These are phyloP conservation scores for Coryphaenoides rupestris DNA, from an alignment of 2,113 vertebrate species.

Conservation along the genomic window DNA sequence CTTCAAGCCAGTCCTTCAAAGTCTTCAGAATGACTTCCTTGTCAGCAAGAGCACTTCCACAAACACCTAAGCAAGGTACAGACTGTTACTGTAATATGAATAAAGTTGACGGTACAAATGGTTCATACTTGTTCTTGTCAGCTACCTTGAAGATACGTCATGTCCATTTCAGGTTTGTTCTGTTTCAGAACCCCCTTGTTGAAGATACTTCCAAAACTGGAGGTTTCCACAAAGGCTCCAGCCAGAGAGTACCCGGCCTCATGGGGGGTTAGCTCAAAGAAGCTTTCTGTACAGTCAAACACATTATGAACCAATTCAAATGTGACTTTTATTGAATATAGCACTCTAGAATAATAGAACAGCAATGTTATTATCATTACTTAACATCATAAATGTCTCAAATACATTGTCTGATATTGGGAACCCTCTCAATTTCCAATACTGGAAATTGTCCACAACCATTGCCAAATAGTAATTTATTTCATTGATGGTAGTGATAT, in stretches of 20 bases:
- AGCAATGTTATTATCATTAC: neutral
- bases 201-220: neutral
- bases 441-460: too few relatives aligned
- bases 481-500: neutral
- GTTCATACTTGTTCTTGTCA: neutral
- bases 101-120: neutral
- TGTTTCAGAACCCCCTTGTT: neutral
- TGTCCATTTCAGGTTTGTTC: slow-evolving; percentile 4
- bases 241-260: neutral
- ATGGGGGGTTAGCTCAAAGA: slow-evolving; percentile 10
- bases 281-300: neutral
- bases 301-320: neutral
- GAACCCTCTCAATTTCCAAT: too few relatives aligned
- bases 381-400: neutral
- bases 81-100: neutral
- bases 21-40: neutral
- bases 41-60: slow-evolving; percentile 4
- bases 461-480: neutral
- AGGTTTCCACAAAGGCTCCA: slow-evolving; percentile 1
- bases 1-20: slow-evolving; percentile 1
- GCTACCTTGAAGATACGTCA: slow-evolving; percentile 1
- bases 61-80: neutral
- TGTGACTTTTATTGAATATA: neutral
- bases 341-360: neutral
- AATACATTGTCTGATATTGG: neutral